Evolutionary conservation across 2,888 invertebrate genomes (phyloP).

Genomic region (Sialis lutaria): DNA sequence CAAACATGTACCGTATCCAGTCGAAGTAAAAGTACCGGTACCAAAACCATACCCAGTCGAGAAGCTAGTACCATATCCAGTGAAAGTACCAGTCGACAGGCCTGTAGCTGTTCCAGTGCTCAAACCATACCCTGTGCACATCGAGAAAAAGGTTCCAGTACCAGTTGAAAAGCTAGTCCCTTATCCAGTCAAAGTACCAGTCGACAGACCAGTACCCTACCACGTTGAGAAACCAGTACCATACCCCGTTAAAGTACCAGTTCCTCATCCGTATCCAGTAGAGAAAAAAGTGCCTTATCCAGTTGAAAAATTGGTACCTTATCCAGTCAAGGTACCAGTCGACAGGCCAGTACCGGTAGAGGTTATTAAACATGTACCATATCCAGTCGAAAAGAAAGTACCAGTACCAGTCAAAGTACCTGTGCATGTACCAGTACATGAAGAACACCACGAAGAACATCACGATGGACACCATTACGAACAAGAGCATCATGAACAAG

Average conservation of each 20-base stretch:
- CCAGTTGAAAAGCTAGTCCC: slow-evolving; percentile 53
- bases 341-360: slow-evolving; percentile 48
- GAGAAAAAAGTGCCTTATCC: slow-evolving; percentile 46
- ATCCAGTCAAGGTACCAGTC: slow-evolving; percentile 36
- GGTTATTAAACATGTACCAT: slow-evolving; percentile 24
- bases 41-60: slow-evolving; percentile 60
- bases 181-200: slow-evolving; percentile 49
- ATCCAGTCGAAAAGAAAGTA: slow-evolving; percentile 34
- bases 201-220: slow-evolving; percentile 51
- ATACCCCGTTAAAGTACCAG: slow-evolving; percentile 53
- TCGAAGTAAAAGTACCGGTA: slow-evolving; percentile 51
- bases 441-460: slow-evolving; percentile 20
- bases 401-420: slow-evolving; percentile 55
- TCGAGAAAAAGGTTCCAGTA: slow-evolving; percentile 59
- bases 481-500: slow-evolving; percentile 14
- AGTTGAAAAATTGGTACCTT: slow-evolving; percentile 50
- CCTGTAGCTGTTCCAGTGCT: slow-evolving; percentile 51
- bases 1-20: slow-evolving; percentile 45
- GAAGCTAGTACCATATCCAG: slow-evolving; percentile 53
- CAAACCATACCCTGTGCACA: slow-evolving; percentile 49
- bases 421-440: slow-evolving; percentile 40
- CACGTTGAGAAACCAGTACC: slow-evolving; percentile 67
- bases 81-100: slow-evolving; percentile 47
- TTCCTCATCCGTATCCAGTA: slow-evolving; percentile 52
- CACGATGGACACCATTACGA: slow-evolving; percentile 16